Evolutionary conservation across 2,113 vertebrate genomes (phyloP).

Genomic region (Anser brachyrhynchus): DNA sequence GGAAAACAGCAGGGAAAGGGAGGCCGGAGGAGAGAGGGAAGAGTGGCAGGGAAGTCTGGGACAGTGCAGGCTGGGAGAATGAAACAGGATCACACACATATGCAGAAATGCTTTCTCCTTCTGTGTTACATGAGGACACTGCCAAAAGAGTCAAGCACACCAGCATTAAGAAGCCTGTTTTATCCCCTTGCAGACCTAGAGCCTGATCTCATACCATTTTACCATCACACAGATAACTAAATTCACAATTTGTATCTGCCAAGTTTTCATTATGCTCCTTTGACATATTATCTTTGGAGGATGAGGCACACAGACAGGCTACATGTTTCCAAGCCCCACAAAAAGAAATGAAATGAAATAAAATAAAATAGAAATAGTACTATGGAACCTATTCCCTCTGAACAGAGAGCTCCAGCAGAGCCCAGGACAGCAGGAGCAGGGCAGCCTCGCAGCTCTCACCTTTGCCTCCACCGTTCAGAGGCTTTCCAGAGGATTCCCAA

Average conservation of each 20-base stretch:
- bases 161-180: neutral
- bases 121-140: neutral
- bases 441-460: neutral
- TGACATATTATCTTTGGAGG: neutral
- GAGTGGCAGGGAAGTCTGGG: neutral
- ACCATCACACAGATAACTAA: neutral
- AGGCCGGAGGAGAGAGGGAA: too few species aligned
- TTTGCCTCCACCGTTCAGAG: neutral
- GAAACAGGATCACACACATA: neutral
- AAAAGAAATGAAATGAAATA: neutral
- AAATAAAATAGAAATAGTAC: neutral
- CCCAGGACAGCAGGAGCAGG: rapidly evolving
- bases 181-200: neutral
- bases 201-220: neutral
- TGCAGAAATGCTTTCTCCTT: neutral
- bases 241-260: neutral
- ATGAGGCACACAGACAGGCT: neutral
- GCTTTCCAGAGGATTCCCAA: neutral
- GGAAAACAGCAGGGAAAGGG: neutral
- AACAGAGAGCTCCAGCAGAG: neutral
- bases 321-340: neutral
- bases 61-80: neutral
- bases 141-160: neutral
- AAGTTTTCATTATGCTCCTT: neutral
- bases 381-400: neutral